These are phyloP conservation scores for Gymnogyps californianus DNA, from an alignment of 2,113 vertebrate genomes.

Conservation along the genomic window DNA sequence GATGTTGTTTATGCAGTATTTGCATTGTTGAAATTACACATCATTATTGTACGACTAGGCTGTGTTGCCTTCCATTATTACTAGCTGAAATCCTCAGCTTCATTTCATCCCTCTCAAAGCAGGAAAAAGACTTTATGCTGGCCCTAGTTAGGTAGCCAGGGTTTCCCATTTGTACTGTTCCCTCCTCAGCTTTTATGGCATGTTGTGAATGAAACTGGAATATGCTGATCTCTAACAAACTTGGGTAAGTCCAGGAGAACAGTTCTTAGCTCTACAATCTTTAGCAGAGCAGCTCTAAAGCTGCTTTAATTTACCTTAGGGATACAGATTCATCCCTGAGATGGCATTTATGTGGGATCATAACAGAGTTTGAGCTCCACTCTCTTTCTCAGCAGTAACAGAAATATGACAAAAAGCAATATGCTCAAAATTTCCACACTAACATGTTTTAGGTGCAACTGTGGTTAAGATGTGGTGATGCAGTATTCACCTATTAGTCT, in stretches of 20 bases:
- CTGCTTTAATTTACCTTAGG: not conserved
- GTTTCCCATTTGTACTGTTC: not conserved
- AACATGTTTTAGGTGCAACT: not conserved
- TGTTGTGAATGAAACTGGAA: not conserved
- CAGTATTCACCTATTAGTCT: not conserved
- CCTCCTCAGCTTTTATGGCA: not conserved
- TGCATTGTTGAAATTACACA: not conserved
- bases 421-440: not conserved
- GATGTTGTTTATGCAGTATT: not conserved
- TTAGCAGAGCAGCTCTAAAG: not conserved
- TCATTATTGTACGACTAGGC: not conserved
- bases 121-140: not conserved
- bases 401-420: not conserved
- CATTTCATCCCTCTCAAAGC: not conserved
- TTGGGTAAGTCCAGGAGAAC: not conserved
- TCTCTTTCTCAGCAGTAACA: not conserved
- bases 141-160: not conserved
- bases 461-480: not conserved
- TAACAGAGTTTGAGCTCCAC: not conserved
- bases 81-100: not conserved
- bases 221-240: not conserved
- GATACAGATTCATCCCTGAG: not conserved
- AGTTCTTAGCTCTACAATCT: not conserved
- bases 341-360: not conserved
- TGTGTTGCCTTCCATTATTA: not conserved